These are phyloP conservation scores for Pasiphila rectangulata DNA, from an alignment of 2,888 invertebrate genomes.

Conservation along the genomic window DNA sequence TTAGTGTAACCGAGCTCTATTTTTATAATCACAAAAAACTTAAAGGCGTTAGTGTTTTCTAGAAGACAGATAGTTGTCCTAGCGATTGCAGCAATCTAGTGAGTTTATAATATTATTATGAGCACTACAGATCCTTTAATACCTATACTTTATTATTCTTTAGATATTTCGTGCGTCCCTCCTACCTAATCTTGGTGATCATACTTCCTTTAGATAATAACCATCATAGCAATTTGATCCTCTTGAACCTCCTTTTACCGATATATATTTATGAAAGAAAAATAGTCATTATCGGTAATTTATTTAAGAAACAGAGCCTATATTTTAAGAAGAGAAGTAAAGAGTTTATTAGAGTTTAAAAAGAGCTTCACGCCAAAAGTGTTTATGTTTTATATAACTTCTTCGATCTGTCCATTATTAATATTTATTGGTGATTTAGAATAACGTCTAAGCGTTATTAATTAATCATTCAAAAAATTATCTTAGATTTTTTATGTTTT, in stretches of 20 bases:
- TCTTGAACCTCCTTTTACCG: background rate
- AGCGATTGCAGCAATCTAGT: constrained; percentile 8
- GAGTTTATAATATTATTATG: constrained; percentile 4
- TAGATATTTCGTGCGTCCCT: constrained; percentile 18
- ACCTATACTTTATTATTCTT: constrained; percentile 17
- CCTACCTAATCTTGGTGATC: constrained; percentile 24
- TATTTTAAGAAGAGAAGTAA: constrained; percentile 5
- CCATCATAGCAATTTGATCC: background rate
- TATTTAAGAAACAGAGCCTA: constrained; percentile 1
- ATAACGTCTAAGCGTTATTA: constrained; percentile 56
- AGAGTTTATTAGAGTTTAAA: background rate
- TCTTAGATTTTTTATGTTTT: constrained; percentile 64
- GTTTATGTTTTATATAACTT: constrained; percentile 27
- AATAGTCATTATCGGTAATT: background rate
- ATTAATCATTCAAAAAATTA: constrained; percentile 49
- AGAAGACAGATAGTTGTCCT: background rate
- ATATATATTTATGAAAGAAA: background rate
- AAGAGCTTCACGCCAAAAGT: constrained; percentile 4
- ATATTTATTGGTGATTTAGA: constrained; percentile 48
- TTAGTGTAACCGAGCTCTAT: too few species aligned
- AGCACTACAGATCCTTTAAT: constrained; percentile 21
- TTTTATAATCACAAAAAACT: background rate
- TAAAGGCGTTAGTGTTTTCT: background rate
- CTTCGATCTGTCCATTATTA: constrained; percentile 43
- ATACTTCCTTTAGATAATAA: constrained; percentile 21